phyloP scores from a whole-genome alignment of 2,797 vertebrate species.

The Megaceryle alcyon region DNA sequence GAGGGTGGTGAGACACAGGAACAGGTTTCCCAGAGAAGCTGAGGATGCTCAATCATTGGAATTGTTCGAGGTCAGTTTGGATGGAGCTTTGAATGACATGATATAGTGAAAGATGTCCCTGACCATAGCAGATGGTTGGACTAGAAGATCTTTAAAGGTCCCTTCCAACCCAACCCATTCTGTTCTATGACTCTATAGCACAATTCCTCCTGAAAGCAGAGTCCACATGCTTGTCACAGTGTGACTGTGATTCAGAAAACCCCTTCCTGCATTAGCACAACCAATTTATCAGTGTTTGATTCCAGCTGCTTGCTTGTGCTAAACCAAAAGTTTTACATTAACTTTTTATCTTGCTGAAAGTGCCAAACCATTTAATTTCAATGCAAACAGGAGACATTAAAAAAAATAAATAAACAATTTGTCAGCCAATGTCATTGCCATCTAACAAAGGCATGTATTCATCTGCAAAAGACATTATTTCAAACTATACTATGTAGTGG shows the following conservation, averaged over 20 bases:
- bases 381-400: not conserved
- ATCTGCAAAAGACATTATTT: conserved; percentile 4
- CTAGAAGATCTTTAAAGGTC: not conserved
- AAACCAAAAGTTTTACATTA: conserved; percentile 10
- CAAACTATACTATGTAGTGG: not conserved
- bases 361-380: not conserved
- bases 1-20: no score
- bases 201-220: not conserved
- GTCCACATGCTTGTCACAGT: no score
- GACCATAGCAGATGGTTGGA: not conserved
- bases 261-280: not conserved
- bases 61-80: not conserved
- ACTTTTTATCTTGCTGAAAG: not conserved
- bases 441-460: not conserved
- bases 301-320: not conserved
- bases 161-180: not conserved
- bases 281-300: fast-evolving
- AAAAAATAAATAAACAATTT: conserved; percentile 25
- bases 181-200: not conserved
- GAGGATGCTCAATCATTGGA: no score
- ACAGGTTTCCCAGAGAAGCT: no score
- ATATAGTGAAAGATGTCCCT: not conserved
- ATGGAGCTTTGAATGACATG: not conserved
- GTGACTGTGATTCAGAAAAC: fast-evolving
- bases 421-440: not conserved